Percentiles rank a stretch among this genome's conserved stretches.
phyloP scores from a whole-genome alignment of 2,888 invertebrate species.

The Drosophila seclusa region DNA sequence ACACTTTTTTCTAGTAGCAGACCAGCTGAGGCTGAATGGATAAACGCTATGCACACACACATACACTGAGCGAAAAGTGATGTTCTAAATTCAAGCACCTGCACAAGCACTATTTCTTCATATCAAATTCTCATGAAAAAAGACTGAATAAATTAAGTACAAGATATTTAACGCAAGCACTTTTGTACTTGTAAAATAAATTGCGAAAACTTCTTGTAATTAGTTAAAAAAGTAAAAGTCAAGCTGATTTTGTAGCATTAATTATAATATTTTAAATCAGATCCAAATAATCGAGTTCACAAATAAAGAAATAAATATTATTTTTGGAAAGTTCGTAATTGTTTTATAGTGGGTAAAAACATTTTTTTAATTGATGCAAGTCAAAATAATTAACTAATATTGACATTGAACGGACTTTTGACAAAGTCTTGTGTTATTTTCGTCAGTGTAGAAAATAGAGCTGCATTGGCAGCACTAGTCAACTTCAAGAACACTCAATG shows the following conservation, averaged over 20 bases:
- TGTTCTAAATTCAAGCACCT: neutral
- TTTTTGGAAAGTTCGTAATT: no score
- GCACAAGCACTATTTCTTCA: neutral
- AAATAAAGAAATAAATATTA: neutral
- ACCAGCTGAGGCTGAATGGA: slow-evolving; percentile 29
- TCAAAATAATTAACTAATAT: no score
- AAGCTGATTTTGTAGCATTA: neutral
- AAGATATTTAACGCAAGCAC: neutral
- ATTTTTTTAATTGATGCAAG: no score
- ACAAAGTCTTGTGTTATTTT: neutral
- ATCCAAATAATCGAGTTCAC: neutral
- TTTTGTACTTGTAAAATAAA: neutral
- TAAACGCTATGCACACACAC: slow-evolving; percentile 31
- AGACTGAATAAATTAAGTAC: neutral
- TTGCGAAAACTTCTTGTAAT: neutral
- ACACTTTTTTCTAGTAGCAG: slow-evolving; percentile 34
- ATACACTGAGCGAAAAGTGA: neutral
- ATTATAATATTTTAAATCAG: neutral
- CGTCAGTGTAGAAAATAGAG: slow-evolving; percentile 5
- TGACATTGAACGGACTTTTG: neutral
- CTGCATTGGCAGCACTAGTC: slow-evolving; percentile 54
- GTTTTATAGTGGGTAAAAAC: neutral
- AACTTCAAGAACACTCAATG: slow-evolving; percentile 76
- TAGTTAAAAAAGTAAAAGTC: neutral
- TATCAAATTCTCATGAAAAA: neutral